These are phyloP conservation scores for Myrmecophaga tridactyla DNA, from an alignment of 2,113 vertebrate species.

Conservation along the genomic window DNA sequence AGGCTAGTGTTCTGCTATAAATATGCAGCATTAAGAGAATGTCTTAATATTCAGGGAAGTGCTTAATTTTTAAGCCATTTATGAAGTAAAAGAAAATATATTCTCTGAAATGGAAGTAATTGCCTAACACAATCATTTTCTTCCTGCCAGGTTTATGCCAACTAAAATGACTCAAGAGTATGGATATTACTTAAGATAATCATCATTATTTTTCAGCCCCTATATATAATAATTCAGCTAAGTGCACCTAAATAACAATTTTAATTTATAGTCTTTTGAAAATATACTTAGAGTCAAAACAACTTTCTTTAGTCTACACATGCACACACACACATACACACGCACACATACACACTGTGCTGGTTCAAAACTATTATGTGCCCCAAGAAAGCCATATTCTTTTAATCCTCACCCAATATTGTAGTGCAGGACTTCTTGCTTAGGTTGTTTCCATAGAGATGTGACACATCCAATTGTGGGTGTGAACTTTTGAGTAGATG, in stretches of 20 bases:
- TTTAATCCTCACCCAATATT: too few species aligned
- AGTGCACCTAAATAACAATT: background rate
- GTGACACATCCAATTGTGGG: too few species aligned
- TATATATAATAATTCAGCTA: background rate
- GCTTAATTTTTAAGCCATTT: constrained; percentile 21
- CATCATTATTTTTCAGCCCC: background rate
- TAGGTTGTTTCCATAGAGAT: too few species aligned
- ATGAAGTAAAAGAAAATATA: background rate
- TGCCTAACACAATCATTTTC: background rate
- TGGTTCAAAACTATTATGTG: too few species aligned
- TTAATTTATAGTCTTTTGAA: background rate
- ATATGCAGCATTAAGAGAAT: background rate
- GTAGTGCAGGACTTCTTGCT: too few species aligned
- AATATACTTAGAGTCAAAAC: background rate
- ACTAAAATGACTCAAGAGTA: background rate
- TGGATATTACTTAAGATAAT: background rate
- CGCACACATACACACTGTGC: too few species aligned
- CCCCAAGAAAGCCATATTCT: too few species aligned
- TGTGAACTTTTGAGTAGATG: too few species aligned
- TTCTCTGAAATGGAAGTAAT: background rate
- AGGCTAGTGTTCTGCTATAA: background rate
- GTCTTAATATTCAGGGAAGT: background rate
- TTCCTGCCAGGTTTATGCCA: constrained; percentile 13
- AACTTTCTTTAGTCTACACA: background rate
- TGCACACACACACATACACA: background rate